These are phyloP conservation scores for Diplolepis rosae DNA, from an alignment of 2,888 invertebrate species.

Conservation along the genomic window DNA sequence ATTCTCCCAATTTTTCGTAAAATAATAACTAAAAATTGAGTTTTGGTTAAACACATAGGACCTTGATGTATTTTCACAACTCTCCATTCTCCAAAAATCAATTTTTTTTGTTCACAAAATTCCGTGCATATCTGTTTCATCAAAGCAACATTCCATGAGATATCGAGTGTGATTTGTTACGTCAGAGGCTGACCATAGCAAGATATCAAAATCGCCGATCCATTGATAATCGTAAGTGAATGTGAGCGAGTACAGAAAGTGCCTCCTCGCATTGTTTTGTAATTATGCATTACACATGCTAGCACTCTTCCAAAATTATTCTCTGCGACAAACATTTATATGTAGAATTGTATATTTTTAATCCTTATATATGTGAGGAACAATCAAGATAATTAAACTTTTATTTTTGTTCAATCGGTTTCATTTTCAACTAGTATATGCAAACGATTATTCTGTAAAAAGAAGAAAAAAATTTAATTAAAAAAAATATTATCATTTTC, in stretches of 20 bases:
- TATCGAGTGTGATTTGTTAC: neutral
- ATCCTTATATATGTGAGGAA: neutral
- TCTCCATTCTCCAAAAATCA: too few relatives aligned
- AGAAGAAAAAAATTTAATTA: too few relatives aligned
- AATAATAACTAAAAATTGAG: too few relatives aligned
- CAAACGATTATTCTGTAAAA: too few relatives aligned
- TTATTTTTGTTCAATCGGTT: too few relatives aligned
- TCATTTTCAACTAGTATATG: too few relatives aligned
- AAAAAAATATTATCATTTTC: too few relatives aligned
- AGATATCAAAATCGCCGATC: conserved; percentile 48
- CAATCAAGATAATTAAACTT: too few relatives aligned
- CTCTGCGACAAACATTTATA: neutral
- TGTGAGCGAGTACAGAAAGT: conserved; percentile 16
- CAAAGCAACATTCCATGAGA: neutral
- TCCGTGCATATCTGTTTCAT: neutral
- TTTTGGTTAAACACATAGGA: too few relatives aligned
- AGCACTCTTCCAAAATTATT: conserved; percentile 16
- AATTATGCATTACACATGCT: conserved; percentile 14
- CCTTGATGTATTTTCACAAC: too few relatives aligned
- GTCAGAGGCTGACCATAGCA: conserved; percentile 34
- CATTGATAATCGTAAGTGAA: neutral
- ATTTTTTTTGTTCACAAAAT: too few relatives aligned
- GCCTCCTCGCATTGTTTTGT: neutral
- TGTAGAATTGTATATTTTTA: neutral
- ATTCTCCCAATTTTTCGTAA: too few relatives aligned